Base-by-base conservation (phyloP, 30 jellyfish, hydroid and myxozoan species). In the Aurelia aurita complex sp. Pacific region DNA sequence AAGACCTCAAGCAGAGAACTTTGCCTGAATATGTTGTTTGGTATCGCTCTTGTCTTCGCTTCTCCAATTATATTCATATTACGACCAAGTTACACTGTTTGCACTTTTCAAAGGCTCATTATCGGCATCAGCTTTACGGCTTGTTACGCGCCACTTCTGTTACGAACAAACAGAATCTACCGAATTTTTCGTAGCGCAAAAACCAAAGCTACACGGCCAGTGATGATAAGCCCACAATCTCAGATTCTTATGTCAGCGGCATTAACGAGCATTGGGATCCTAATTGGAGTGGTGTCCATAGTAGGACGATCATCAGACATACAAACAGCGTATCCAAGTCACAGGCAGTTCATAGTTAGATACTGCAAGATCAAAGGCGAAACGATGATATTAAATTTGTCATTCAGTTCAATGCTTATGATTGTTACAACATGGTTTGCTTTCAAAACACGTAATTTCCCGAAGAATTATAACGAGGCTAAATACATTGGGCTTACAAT, bases 391-490 rank as follows among this genome's bases (percentile, higher is more conserved):
- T 73, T 90, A 57, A 89, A 94, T 74, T 78, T 94, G 17, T 77
- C 91, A 10, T 88, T 68, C 83, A 94, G 97, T 73, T 46, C 92
- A 17, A 79, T 89, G 15, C 80, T 88, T 64, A 86, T 89, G 94
- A 76, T 86, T 5, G 87, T 82, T 23, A 82, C 95, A 64, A 94
- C 99, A 46, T 80, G 97, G 93, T 83, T 87, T 52, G 99, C 99
- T 12, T 86, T 83, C 87, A 94, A 94, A 61, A 94, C 99, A 57
- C 76, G 99, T 16, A 74, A 88, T 69, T 94, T 89, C 74, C 99
- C 99, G 14, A 94, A 89, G 92, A 94, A 94, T 74, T 94, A 94
- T 85, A 94, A 94, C 86, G 99, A 94, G 80, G 97, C 99, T 1
- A 89, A 89, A 83, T 85, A 88, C 80, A 94, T 94, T 19, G 99